Evolutionary conservation across 1,140 invertebrate genomes (phyloP), one percentile per base, ranked within the genome.

Genomic region (Monomorium pharaonis): DNA sequence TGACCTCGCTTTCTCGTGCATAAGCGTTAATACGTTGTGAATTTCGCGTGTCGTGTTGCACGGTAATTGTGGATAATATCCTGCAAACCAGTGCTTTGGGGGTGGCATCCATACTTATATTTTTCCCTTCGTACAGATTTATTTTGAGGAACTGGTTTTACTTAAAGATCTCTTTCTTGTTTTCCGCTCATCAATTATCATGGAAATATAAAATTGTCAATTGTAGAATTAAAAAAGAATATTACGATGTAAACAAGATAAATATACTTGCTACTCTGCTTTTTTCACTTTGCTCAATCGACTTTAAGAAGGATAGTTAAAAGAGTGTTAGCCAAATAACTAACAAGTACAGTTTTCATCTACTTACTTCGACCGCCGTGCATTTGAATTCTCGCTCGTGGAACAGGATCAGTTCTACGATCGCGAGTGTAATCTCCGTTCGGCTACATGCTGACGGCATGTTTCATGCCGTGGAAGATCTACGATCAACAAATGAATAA

Each of bases 401-500:
- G n/a, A 47, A 63, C 14, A 33, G 37, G 2, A 54, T 30, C 42
- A 12, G 5, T 24, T 56, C 42, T 18, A 4, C 74, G 87, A 84
- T 88, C 77, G 86, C 72, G 86, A 81, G 65, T 69, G 42, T 80
- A 70, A 72, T 81, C 37, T 58, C 51, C 72, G 54, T 60, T 80
- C 51, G 56, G 86, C 27, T 85, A 58, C 72, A 69, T 76, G 30
- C 51, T 72, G 70, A 58, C 47, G 70, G 33, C 75, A 56, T 72
- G 78, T 47, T 83, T 56, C 78, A 78, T 74, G 74, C 21, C 63
- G 84, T 76, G 70, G 77, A 76, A 85, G 87, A 89, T 89, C 83
- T 88, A 86, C 88, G 88, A 88, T 84, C 87, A 81, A 86, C 87
- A 89, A 89, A 89, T 89, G 88, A 89, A 89, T 86, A 89, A 89